Conservation (phyloP, 2,888 invertebrate species). For the Drosophila tripunctata region DNA sequence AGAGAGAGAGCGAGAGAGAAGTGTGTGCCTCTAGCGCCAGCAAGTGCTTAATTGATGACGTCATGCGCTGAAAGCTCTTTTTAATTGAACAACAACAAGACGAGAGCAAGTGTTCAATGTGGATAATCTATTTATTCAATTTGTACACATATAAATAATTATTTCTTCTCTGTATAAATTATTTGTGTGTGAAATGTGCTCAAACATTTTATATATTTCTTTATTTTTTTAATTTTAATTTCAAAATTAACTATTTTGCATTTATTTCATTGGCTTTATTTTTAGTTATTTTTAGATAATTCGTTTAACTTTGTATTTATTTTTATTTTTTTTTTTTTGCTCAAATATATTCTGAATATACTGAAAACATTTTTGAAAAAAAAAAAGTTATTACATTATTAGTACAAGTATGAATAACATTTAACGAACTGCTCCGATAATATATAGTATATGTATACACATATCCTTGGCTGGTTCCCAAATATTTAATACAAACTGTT, state of each 20-base stretch:
- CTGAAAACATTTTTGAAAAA: slow-evolving; percentile 9
- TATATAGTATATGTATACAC: slow-evolving; percentile 15
- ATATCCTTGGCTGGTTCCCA: slow-evolving; percentile 8
- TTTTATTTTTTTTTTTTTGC: slow-evolving; percentile 6
- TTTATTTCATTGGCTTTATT: not conserved
- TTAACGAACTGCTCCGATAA: slow-evolving; percentile 1
- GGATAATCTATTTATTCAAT: slow-evolving; percentile 40
- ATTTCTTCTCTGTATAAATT: slow-evolving; percentile 22
- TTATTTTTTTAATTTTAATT: slow-evolving; percentile 5
- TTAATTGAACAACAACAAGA: not conserved
- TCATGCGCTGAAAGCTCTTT: slow-evolving; percentile 2
- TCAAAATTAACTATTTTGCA: slow-evolving; percentile 22
- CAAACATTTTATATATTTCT: slow-evolving; percentile 23
- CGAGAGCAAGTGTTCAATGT: slow-evolving; percentile 10
- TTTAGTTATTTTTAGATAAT: slow-evolving; percentile 5
- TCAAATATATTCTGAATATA: slow-evolving; percentile 5
- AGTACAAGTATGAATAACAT: slow-evolving; percentile 3
- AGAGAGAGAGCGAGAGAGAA: too few relatives aligned
- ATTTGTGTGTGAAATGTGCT: slow-evolving; percentile 23
- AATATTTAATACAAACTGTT: slow-evolving; percentile 18
- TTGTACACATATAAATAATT: slow-evolving; percentile 48
- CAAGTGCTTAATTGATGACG: slow-evolving; percentile 1
- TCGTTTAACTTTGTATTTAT: slow-evolving; percentile 25
- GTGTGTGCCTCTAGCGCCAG: not conserved
- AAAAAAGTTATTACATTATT: slow-evolving; percentile 22